Evolutionary conservation across 35 echinoderm and acorn worm species (phyloP), one percentile per base, ranked within the genome.

Genomic region (Acanthaster planci): DNA sequence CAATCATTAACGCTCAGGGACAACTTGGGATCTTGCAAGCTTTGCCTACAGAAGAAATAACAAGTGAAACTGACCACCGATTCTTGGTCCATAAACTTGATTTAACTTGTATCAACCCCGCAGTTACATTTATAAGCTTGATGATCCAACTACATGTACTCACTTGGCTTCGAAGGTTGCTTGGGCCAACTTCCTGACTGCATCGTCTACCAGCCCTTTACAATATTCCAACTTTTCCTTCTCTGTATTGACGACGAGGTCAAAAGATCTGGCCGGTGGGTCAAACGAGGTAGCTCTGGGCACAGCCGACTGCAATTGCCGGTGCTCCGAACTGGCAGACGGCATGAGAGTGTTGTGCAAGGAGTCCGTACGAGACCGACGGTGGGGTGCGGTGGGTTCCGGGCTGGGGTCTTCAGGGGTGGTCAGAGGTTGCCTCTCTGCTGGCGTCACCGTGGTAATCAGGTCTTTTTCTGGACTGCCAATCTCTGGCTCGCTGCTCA

Each of bases 141-240:
- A 12, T 47, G 42, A 47, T 47, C 12, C 12, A 47, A 47, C 12
- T 47, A n/a, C n/a, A n/a, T n/a, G n/a, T n/a, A 44, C 77, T 29
- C 37, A 79, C 47, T 79, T 79, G 4, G 77, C 26, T 22, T 79
- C 22, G 31, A 14, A 44, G 2, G 38, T 79, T 79, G 38, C 77
- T 79, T 7, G 10, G 15, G 47, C 77, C 17, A 79, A 39, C 12
- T 79, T 79, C 37, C 7, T 52, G 18, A 30, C 37, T 12, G 8
- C 47, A 26, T 79, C 77, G n/a, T 79, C 38, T 40, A 19, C 15
- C 27, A 44, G 37, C 39, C 23, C 29, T 1, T 72, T 26, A 26
- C 64, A 72, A 29, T 72, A 72, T 1, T 72, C 64, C 22, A 34
- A 19, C 14, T 31, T 26, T 26, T 12, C 29, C 64, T 72, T 72